Conservation (phyloP, 1,140 invertebrate species). For the Metaphire vulgaris region DNA sequence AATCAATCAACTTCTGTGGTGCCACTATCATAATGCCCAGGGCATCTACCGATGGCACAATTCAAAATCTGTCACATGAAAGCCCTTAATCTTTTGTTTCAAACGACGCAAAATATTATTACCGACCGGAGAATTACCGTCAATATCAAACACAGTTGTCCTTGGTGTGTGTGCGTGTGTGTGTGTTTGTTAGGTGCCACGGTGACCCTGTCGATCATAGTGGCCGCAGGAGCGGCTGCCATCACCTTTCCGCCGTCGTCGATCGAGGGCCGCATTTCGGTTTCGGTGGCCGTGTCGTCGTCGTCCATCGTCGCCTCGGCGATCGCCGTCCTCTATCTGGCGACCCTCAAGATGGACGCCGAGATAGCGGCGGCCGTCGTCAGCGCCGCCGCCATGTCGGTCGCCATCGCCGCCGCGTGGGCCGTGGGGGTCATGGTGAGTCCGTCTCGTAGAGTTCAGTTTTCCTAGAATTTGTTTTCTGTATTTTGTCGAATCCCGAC, state of each 20-base stretch:
- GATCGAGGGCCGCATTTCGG: background rate
- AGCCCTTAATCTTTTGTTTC: too few species aligned
- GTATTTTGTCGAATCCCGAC: too few species aligned
- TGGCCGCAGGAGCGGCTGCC: background rate
- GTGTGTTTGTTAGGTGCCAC: too few species aligned
- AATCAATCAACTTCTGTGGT: too few species aligned
- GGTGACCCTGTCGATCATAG: background rate
- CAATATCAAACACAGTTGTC: too few species aligned
- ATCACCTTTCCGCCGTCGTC: background rate
- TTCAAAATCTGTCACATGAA: too few species aligned
- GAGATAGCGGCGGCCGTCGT: background rate
- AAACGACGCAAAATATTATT: too few species aligned
- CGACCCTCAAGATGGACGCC: background rate
- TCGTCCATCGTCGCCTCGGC: constrained; percentile 4
- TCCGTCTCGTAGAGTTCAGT: background rate
- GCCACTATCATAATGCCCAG: too few species aligned
- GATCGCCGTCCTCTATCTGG: background rate
- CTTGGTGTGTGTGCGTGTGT: too few species aligned
- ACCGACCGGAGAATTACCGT: too few species aligned
- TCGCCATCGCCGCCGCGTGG: background rate
- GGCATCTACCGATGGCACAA: too few species aligned
- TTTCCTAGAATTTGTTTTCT: too few species aligned
- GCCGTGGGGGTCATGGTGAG: background rate
- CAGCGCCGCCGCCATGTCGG: background rate
- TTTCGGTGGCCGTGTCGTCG: constrained; percentile 9